These are phyloP conservation scores for Cephalophus harveyi DNA, from an alignment of 2,113 vertebrate species.

Conservation along the genomic window DNA sequence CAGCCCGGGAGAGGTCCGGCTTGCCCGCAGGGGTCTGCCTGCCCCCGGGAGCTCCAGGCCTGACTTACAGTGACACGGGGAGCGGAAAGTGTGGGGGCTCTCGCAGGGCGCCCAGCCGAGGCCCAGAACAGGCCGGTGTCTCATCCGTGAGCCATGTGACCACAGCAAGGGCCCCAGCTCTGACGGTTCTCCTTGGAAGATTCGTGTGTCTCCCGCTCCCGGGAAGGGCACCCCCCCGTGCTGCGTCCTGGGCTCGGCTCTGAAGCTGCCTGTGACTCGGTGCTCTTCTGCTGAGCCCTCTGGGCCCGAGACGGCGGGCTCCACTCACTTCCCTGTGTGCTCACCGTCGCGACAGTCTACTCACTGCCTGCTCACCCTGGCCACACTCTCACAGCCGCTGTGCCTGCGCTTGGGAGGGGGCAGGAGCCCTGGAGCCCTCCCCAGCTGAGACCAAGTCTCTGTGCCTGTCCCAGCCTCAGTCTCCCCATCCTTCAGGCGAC, in stretches of 20 bases:
- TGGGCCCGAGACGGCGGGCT: fast-evolving
- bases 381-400: fast-evolving
- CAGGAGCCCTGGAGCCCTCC: not conserved
- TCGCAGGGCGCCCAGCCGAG: fast-evolving
- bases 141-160: fast-evolving
- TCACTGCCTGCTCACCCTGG: too few species aligned
- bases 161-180: fast-evolving
- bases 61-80: fast-evolving
- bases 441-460: not conserved
- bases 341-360: fast-evolving
- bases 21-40: not conserved
- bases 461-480: not conserved
- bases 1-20: fast-evolving
- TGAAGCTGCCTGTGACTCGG: fast-evolving
- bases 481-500: not conserved
- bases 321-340: fast-evolving
- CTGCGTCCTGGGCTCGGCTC: fast-evolving
- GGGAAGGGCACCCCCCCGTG: fast-evolving
- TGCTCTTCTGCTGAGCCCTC: not conserved
- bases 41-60: not conserved
- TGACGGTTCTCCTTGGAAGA: too few species aligned
- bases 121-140: fast-evolving
- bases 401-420: not conserved
- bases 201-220: fast-evolving
- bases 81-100: not conserved